Base-by-base conservation (phyloP, 2,888 invertebrate species). In the Diarsia mendica region DNA sequence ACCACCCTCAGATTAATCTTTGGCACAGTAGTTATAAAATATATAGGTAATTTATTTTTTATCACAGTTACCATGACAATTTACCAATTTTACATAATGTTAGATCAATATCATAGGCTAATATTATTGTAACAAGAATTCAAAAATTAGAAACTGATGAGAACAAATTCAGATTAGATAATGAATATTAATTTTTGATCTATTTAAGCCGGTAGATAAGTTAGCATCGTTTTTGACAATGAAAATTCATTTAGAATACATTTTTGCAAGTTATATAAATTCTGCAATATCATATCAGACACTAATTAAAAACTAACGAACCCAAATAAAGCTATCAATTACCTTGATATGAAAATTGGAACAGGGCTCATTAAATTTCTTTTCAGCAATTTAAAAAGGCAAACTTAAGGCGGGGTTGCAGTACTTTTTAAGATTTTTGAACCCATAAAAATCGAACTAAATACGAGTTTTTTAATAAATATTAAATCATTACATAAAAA, bases 301-400 rank as follows among this genome's bases (percentile, higher is more conserved):
- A 18, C 18, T 33, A 69, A 78, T 49, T 48, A 67, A 66, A 58
- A 70, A 73, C 11, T 58, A 67, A 67, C 13, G 13, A 67, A 18
- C 20, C 44, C 13, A 55, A 58, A 33, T n/a, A 46, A 44, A 65
- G 9, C 28, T 46, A 77, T 72, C 49, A 61, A 51, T 44, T 10
- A 71, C 53, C 63, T 72, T 70, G 81, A 60, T 67, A 65, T 61
- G 23, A 67, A 44, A 82, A 75, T 70, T 76, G 48, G 82, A 15
- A 69, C 78, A 80, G 75, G 82, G 51, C 49, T 64, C 60, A 39
- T 39, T 48, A 18, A 66, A 66, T 74, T 79, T 82, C 63, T 75
- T 81, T 80, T 80, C 60, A 33, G 20, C 39, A 44, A 72, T 79
- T 67, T 48, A 67, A 71, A 79, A 79, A 74, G 72, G 74, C 67